A percentile compares a stretch with the other conserved stretches of the same genome.
Conservation (phyloP, 2,797 vertebrate species). For the Morus bassanus region DNA sequence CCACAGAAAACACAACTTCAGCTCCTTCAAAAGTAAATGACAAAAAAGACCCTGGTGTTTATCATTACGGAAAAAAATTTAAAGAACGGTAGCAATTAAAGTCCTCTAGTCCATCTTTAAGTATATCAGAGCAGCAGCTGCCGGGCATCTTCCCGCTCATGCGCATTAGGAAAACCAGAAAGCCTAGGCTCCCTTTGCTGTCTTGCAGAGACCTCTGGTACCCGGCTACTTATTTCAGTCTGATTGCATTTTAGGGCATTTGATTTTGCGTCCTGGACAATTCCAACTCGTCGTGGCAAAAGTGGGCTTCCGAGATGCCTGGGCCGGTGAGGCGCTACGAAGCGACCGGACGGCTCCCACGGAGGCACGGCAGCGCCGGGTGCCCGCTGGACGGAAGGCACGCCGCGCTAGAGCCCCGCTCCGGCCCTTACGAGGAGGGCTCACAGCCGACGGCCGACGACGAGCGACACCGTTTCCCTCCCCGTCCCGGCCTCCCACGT, state of each 20-base stretch:
- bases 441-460: neutral
- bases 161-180: neutral
- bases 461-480: fast-evolving
- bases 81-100: neutral
- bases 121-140: neutral
- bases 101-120: neutral
- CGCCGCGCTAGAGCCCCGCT: neutral
- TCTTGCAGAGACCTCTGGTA: neutral
- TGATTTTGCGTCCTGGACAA: neutral
- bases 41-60: neutral
- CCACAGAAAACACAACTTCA: slow-evolving; percentile 85
- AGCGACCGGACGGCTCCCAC: neutral
- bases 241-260: too few relatives aligned
- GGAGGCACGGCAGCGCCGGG: neutral
- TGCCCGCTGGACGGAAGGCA: fast-evolving
- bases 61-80: too few relatives aligned
- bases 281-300: neutral
- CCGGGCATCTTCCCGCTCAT: neutral
- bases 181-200: neutral
- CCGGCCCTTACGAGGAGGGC: too few relatives aligned
- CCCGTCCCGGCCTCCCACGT: neutral
- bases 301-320: fast-evolving
- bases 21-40: slow-evolving; percentile 71
- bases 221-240: fast-evolving
- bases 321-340: fast-evolving